Conservation (phyloP, 1,140 invertebrate species). For the Halesus radiatus region DNA sequence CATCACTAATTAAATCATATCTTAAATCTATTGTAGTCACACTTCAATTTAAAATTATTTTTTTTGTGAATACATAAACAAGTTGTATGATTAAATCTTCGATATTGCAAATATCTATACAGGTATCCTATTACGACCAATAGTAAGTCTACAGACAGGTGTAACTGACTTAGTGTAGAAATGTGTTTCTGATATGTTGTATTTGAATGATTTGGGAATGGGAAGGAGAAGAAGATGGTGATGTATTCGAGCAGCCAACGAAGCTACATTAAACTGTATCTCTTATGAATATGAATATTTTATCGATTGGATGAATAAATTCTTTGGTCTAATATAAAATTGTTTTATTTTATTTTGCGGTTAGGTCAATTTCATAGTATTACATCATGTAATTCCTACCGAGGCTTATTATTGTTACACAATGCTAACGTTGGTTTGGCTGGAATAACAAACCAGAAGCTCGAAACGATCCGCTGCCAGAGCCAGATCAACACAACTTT, state of each 20-base stretch:
- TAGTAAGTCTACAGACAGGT: slow-evolving; percentile 8
- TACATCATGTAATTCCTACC: too few relatives aligned
- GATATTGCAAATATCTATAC: not conserved
- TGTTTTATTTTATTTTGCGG: not conserved
- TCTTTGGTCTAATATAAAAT: slow-evolving; percentile 25
- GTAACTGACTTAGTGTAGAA: not conserved
- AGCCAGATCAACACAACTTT: too few relatives aligned
- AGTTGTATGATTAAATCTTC: not conserved
- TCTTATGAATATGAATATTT: slow-evolving; percentile 40
- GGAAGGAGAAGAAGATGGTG: not conserved
- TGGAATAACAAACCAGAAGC: too few relatives aligned
- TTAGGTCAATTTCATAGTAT: too few relatives aligned
- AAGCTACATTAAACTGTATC: slow-evolving; percentile 21
- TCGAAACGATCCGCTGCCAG: too few relatives aligned
- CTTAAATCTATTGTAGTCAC: too few relatives aligned
- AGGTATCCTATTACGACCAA: not conserved
- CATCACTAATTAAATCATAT: not conserved
- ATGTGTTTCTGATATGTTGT: not conserved
- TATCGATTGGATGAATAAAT: slow-evolving; percentile 27
- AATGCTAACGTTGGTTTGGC: too few relatives aligned
- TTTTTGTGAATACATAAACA: not conserved
- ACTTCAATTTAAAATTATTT: not conserved
- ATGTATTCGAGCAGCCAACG: slow-evolving; percentile 39
- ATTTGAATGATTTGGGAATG: not conserved
- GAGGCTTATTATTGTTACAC: too few relatives aligned